These are phyloP conservation scores for Garrulus glandarius DNA, from an alignment of 2,797 vertebrate species.

Conservation along the genomic window DNA sequence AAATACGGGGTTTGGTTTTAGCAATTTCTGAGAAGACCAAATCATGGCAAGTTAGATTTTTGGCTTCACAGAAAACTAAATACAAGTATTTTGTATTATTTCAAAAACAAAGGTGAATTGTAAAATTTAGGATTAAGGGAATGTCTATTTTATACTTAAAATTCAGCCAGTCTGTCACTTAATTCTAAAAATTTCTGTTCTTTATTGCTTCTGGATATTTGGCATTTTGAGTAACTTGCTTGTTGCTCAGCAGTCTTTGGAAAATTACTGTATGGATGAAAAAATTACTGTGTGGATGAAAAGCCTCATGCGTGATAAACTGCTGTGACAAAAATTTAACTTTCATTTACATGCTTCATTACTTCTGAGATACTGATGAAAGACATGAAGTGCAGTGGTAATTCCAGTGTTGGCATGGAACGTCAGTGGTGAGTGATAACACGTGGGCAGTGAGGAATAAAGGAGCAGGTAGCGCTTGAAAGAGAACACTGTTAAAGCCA, in stretches of 20 bases:
- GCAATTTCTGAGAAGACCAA: not conserved
- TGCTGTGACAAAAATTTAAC: constrained; percentile 34
- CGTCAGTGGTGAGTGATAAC: not conserved
- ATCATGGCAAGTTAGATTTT: not conserved
- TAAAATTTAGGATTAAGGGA: not conserved
- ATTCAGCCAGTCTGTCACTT: not conserved
- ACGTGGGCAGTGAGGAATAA: not conserved
- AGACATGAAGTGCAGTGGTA: not conserved
- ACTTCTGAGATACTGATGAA: not conserved
- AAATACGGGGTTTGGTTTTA: not conserved
- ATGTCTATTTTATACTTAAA: not conserved
- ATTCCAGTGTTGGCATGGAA: not conserved
- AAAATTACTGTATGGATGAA: constrained; percentile 16
- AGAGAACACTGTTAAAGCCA: not conserved
- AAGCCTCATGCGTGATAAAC: not conserved
- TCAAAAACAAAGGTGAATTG: not conserved
- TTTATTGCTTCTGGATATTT: constrained; percentile 6
- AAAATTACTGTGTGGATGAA: not conserved
- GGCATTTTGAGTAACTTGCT: constrained; percentile 8
- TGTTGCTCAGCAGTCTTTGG: not conserved
- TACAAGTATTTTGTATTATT: not conserved
- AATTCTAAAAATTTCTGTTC: not conserved
- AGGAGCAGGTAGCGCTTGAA: not conserved
- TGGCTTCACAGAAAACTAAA: not conserved
- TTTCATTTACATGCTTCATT: constrained; percentile 48